Conservation (phyloP, 2,113 vertebrate genomes). For the Ptyas mucosa region DNA sequence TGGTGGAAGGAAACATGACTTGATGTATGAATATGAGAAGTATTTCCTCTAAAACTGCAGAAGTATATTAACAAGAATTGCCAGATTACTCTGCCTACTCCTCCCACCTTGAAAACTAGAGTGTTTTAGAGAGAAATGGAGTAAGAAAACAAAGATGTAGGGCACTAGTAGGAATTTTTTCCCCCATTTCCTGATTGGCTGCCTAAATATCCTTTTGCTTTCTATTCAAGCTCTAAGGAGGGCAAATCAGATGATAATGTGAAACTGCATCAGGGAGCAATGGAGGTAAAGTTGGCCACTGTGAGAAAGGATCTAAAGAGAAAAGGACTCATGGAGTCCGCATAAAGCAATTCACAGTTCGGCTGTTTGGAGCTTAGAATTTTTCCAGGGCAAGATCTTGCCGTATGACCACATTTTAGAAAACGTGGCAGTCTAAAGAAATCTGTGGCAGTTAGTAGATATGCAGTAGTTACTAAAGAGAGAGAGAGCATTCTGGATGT, state of each 20-base stretch:
- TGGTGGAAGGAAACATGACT: not conserved
- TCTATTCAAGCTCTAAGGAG: not conserved
- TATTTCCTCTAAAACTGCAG: not conserved
- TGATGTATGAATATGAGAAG: not conserved
- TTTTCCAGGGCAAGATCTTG: not conserved
- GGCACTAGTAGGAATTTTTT: not conserved
- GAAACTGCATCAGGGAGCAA: not conserved
- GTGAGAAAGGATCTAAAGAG: not conserved
- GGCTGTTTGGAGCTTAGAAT: not conserved
- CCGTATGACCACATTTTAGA: not conserved
- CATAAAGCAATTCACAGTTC: not conserved
- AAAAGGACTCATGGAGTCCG: not conserved
- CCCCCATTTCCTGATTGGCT: not conserved
- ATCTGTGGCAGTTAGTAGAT: not conserved
- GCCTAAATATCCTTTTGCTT: not conserved
- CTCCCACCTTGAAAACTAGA: not conserved
- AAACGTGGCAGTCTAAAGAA: not conserved
- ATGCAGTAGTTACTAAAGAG: not conserved
- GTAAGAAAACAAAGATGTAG: not conserved
- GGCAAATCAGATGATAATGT: not conserved
- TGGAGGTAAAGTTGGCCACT: not conserved
- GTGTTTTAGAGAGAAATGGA: not conserved
- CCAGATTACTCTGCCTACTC: not conserved
- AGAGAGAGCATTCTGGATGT: not conserved
- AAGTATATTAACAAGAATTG: not conserved